phyloP scores from a whole-genome alignment of 2,113 vertebrate species.

The Spea bombifrons region DNA sequence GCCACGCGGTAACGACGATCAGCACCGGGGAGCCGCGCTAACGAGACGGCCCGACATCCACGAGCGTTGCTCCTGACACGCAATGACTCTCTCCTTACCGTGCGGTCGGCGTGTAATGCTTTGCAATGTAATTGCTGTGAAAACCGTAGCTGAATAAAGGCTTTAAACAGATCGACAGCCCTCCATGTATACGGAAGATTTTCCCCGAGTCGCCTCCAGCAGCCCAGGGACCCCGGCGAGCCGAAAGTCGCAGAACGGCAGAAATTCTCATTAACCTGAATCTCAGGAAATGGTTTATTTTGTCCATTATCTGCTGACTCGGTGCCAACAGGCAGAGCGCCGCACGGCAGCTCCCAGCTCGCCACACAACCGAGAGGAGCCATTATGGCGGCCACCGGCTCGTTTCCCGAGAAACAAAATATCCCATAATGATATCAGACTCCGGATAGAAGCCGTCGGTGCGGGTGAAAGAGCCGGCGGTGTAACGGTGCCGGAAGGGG shows the following conservation, averaged over 20 bases:
- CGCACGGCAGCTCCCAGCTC: slow-evolving; percentile 46
- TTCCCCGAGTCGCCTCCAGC: neutral
- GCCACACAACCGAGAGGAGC: slow-evolving; percentile 57
- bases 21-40: too few species aligned
- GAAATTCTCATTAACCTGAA: slow-evolving; percentile 60
- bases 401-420: neutral
- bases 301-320: slow-evolving; percentile 76
- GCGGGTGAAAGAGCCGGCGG: too few species aligned
- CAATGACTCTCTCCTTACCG: too few species aligned
- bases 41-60: too few species aligned
- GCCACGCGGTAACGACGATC: neutral
- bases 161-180: too few species aligned
- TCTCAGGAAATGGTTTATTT: slow-evolving; percentile 73
- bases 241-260: slow-evolving; percentile 60
- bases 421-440: neutral
- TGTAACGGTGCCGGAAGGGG: too few species aligned
- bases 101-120: too few species aligned
- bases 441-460: too few species aligned
- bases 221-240: neutral
- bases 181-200: too few species aligned
- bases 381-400: slow-evolving; percentile 30
- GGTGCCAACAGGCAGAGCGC: slow-evolving; percentile 70
- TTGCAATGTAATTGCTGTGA: too few species aligned
- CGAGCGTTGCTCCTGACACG: too few species aligned
- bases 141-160: too few species aligned